phyloP scores from a whole-genome alignment of 1,140 invertebrate species.

The Mactra quadrangularis region DNA sequence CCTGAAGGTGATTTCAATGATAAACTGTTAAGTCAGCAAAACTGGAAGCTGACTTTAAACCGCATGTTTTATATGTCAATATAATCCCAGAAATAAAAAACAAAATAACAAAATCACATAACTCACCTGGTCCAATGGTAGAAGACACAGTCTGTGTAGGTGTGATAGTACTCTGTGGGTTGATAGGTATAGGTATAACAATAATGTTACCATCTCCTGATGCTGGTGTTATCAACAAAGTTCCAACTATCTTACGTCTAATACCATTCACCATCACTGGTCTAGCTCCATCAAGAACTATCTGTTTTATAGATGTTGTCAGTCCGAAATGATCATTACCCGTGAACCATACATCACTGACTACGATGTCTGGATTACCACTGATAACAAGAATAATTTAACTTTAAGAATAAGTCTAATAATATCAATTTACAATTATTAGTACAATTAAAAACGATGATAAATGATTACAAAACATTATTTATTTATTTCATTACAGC shows the following conservation, averaged over 20 bases:
- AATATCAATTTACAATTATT: too few species aligned
- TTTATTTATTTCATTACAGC: too few species aligned
- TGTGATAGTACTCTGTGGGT: background rate
- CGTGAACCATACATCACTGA: conserved; percentile 19
- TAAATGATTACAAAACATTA: too few species aligned
- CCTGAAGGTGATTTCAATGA: too few species aligned
- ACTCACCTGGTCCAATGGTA: background rate
- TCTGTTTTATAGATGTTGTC: background rate
- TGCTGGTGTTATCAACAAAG: conserved; percentile 17
- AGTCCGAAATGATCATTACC: background rate
- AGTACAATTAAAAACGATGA: too few species aligned
- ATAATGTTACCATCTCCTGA: background rate
- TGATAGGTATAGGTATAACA: background rate
- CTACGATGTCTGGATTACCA: conserved; percentile 5
- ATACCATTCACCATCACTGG: background rate
- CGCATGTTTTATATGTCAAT: background rate
- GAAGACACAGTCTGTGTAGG: too few species aligned
- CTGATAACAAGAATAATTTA: too few species aligned
- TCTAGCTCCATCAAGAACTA: background rate
- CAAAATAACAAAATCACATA: background rate
- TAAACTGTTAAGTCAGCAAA: too few species aligned
- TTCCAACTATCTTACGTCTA: conserved; percentile 22
- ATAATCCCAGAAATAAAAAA: background rate
- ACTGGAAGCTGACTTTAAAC: too few species aligned
- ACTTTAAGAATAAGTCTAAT: too few species aligned